These are phyloP conservation scores for Neomorphus geoffroyi DNA, from an alignment of 2,797 vertebrate genomes.

Conservation along the genomic window DNA sequence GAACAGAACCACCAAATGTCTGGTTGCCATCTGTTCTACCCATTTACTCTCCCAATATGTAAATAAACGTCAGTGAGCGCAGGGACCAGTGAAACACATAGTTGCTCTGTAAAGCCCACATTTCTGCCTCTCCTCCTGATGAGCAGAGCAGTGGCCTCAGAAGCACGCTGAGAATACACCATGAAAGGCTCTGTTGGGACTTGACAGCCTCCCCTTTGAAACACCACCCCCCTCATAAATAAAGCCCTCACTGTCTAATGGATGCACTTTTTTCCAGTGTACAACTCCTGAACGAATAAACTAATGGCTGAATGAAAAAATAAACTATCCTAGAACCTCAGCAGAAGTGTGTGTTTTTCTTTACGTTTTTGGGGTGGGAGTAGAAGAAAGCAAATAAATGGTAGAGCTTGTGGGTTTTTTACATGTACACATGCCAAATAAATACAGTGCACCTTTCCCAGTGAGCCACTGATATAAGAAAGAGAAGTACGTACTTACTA, in stretches of 20 bases:
- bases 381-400: constrained; percentile 70
- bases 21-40: constrained; percentile 86
- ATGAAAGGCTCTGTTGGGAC: constrained; percentile 74
- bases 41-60: constrained; percentile 79
- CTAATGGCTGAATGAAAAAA: constrained; percentile 75
- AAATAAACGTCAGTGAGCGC: constrained; percentile 80
- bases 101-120: constrained; percentile 75
- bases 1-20: constrained; percentile 75
- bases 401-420: constrained; percentile 49
- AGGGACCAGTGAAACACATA: constrained; percentile 73
- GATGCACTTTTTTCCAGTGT: constrained; percentile 68
- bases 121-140: constrained; percentile 76
- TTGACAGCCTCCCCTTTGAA: constrained; percentile 69
- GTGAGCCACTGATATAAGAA: neutral
- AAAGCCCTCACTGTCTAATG: constrained; percentile 74
- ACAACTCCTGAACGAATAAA: constrained; percentile 72
- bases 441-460: constrained; percentile 29
- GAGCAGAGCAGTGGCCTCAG: constrained; percentile 71
- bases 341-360: constrained; percentile 68
- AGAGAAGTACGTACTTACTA: neutral
- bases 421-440: constrained; percentile 4
- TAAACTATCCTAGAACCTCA: constrained; percentile 60
- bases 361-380: constrained; percentile 58
- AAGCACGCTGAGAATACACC: constrained; percentile 73
- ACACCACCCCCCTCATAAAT: constrained; percentile 67